Base-by-base conservation (phyloP, 2,888 invertebrate genomes). In the Callyntrura guangdongensis region DNA sequence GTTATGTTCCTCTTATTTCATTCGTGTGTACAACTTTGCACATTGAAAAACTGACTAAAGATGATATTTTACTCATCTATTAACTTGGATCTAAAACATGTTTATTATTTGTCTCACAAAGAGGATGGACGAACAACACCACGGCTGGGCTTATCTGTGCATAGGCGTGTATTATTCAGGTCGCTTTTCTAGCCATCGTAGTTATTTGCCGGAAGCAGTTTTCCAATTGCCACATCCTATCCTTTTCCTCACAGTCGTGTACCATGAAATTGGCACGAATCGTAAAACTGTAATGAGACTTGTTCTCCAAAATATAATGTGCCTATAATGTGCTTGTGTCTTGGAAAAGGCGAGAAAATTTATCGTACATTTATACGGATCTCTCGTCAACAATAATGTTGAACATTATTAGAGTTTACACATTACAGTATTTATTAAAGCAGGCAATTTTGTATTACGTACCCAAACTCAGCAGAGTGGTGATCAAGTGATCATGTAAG, bases 191-290 rank as follows among this genome's bases (percentile, higher is more conserved):
- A 36, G 3, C 47, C n/a, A 86, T 64, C 36, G 64, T 64, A 77
- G 53, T 77, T 86, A 86, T 64, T 86, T 86, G 77, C 79, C 86
- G 86, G 86, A 86, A 86, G 86, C 49, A 61, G 8, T 72, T 53
- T 27, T 20, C 20, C 25, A 47, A 45, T n/a, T 67, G 11, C 36
- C 83, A 83, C 53, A 77, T 77, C 77, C 74, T 59, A 36, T 81
- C 81, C 47, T 47, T 22, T 47, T 0, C 20, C 36, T 17, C 53
- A 74, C n/a, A 17, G 27, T 56, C 8, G 17, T 20, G 20, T 64
- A 17, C 9, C 25, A 67, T 67, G 12, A 22, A 14, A 25, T 67
- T 36, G 36, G 36, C 36, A 36, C 2, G 36, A 36, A 36, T 36
- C 36, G 36, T 36, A 36, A 36, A 36, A 36, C 36, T n/a, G n/a